These are phyloP conservation scores for Lutraria rhynchaena DNA, from an alignment of 1,140 invertebrate genomes.

Conservation along the genomic window DNA sequence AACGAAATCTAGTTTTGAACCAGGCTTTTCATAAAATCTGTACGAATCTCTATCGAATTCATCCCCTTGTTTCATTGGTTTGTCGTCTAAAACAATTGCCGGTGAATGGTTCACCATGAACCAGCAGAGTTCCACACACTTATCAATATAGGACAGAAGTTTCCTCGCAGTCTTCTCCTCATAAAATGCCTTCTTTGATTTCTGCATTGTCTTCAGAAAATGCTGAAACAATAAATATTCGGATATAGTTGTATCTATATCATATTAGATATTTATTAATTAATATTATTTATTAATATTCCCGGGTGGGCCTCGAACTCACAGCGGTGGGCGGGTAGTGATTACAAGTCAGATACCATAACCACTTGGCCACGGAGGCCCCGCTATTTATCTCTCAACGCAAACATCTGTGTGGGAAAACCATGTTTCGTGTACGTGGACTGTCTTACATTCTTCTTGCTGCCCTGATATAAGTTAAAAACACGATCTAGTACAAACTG, in stretches of 20 bases:
- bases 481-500: too few species aligned
- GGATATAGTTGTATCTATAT: neutral
- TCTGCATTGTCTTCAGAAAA: conserved; percentile 33
- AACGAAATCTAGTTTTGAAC: conserved; percentile 40
- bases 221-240: conserved; percentile 15
- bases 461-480: too few species aligned
- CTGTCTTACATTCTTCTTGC: too few species aligned
- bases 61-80: conserved; percentile 13
- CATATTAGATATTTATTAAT: neutral
- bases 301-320: too few species aligned
- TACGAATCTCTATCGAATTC: conserved; percentile 42
- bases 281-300: neutral
- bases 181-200: conserved; percentile 13
- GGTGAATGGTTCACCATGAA: conserved; percentile 47
- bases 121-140: conserved; percentile 49
- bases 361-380: too few species aligned
- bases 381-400: too few species aligned
- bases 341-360: too few species aligned
- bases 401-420: too few species aligned
- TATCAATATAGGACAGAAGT: conserved; percentile 42
- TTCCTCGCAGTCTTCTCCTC: conserved; percentile 34
- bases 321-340: too few species aligned
- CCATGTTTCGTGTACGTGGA: too few species aligned
- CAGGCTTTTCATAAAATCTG: conserved; percentile 30
- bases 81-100: conserved; percentile 16